phyloP scores from a whole-genome alignment of 2,113 vertebrate species.

The Candoia aspera region DNA sequence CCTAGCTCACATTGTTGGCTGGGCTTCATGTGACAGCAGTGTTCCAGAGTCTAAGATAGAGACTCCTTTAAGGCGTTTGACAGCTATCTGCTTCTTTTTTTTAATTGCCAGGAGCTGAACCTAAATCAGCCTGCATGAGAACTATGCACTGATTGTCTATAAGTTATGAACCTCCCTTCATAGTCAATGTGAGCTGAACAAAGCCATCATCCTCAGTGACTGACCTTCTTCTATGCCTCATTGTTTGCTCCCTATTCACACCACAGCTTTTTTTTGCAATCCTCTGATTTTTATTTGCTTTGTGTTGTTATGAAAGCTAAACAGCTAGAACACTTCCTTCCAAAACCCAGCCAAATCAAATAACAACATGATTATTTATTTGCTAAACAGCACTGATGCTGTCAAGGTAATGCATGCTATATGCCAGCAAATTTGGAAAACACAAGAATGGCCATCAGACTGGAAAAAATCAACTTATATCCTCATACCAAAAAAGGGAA shows the following conservation, averaged over 20 bases:
- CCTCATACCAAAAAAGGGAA: too few species aligned
- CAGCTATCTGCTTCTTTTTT: not conserved
- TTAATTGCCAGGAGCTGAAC: not conserved
- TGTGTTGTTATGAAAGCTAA: not conserved
- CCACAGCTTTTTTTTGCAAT: not conserved
- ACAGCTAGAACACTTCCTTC: not conserved
- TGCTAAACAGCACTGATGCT: not conserved
- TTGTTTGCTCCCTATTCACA: not conserved
- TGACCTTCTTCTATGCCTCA: not conserved
- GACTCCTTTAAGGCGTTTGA: not conserved
- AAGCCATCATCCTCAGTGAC: not conserved
- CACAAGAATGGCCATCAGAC: too few species aligned
- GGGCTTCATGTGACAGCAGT: not conserved
- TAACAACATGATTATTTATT: conserved; percentile 10
- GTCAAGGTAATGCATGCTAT: too few species aligned
- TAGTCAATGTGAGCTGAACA: not conserved
- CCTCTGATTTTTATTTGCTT: conserved; percentile 12
- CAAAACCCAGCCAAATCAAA: conserved; percentile 9
- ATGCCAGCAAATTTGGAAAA: too few species aligned
- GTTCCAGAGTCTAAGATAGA: not conserved
- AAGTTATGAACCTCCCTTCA: not conserved
- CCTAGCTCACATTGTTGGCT: not conserved
- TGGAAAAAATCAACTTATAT: too few species aligned
- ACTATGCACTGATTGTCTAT: not conserved
- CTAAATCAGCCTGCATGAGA: not conserved